Conservation (phyloP, 2,888 invertebrate genomes). For the Mechanitis mazaeus region DNA sequence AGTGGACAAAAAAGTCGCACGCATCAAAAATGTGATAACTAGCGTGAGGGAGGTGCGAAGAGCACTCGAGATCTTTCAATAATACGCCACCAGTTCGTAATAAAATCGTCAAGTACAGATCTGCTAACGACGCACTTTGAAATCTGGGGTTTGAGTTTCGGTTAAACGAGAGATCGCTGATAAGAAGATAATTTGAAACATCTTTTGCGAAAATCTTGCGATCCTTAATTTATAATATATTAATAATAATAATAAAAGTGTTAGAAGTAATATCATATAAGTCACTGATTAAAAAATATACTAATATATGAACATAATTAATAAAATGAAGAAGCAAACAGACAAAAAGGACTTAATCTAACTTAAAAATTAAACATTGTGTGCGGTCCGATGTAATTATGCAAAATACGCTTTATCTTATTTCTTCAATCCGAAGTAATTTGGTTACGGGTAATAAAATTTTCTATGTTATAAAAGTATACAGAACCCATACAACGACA, state of each 20-base stretch:
- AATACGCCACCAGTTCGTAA: slow-evolving; percentile 54
- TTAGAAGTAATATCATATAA: too few species aligned
- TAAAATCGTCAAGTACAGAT: slow-evolving; percentile 62
- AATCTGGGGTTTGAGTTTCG: slow-evolving; percentile 39
- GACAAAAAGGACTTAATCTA: too few species aligned
- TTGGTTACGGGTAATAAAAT: slow-evolving; percentile 60
- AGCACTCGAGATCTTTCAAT: slow-evolving; percentile 53
- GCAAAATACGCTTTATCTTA: slow-evolving; percentile 17
- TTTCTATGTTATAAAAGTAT: slow-evolving; percentile 51
- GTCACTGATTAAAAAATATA: too few species aligned
- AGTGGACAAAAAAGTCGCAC: slow-evolving; percentile 54
- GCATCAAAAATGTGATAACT: slow-evolving; percentile 70
- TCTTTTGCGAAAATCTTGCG: too few species aligned
- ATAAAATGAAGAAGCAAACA: too few species aligned
- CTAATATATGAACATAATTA: too few species aligned
- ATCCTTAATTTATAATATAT: too few species aligned
- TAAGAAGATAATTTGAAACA: slow-evolving; percentile 24
- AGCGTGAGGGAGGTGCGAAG: slow-evolving; percentile 64
- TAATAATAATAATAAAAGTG: too few species aligned
- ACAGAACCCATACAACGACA: slow-evolving; percentile 55
- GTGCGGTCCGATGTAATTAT: slow-evolving; percentile 18
- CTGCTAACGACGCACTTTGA: slow-evolving; percentile 68
- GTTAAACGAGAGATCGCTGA: slow-evolving; percentile 36
- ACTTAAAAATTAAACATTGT: neutral
- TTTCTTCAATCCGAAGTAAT: slow-evolving; percentile 43